A percentile compares a stretch with the other conserved stretches of the same genome.
Conservation (phyloP, 2,797 vertebrate genomes). For the Sciurus carolinensis region DNA sequence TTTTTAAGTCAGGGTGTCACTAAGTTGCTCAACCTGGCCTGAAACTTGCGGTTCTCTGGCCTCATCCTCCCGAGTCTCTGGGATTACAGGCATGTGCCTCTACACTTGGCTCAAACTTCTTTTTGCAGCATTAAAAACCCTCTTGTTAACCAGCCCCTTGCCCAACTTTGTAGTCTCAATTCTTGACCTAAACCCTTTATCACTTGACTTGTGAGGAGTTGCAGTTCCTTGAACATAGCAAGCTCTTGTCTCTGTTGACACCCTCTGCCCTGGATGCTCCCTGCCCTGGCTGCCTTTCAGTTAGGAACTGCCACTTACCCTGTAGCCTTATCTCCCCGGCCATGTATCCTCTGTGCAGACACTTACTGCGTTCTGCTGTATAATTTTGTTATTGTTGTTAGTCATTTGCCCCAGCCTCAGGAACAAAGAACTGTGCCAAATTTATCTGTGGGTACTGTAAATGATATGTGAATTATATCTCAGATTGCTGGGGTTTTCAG, state of each 20-base stretch:
- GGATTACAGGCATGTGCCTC: no score
- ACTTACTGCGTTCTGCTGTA: not conserved
- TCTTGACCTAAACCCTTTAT: not conserved
- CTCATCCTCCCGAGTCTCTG: no score
- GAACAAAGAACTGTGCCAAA: not conserved
- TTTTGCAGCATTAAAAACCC: conserved; percentile 22
- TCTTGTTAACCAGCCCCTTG: not conserved
- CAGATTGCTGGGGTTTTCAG: not conserved
- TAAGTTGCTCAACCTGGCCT: no score
- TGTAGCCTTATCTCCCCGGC: not conserved
- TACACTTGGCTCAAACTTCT: not conserved
- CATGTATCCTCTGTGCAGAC: not conserved
- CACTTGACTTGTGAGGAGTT: not conserved
- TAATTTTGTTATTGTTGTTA: not conserved
- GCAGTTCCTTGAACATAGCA: not conserved
- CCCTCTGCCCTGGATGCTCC: not conserved
- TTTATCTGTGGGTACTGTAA: conserved; percentile 25
- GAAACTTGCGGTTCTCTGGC: no score
- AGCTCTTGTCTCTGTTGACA: not conserved
- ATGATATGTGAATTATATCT: conserved; percentile 11
- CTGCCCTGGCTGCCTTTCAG: not conserved
- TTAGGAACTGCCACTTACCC: not conserved
- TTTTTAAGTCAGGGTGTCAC: no score
- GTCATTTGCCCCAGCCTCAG: conserved; percentile 19
- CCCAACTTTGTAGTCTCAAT: not conserved